Base-by-base conservation (phyloP, 2,113 vertebrate genomes). In the Cynopterus brachyotis region DNA sequence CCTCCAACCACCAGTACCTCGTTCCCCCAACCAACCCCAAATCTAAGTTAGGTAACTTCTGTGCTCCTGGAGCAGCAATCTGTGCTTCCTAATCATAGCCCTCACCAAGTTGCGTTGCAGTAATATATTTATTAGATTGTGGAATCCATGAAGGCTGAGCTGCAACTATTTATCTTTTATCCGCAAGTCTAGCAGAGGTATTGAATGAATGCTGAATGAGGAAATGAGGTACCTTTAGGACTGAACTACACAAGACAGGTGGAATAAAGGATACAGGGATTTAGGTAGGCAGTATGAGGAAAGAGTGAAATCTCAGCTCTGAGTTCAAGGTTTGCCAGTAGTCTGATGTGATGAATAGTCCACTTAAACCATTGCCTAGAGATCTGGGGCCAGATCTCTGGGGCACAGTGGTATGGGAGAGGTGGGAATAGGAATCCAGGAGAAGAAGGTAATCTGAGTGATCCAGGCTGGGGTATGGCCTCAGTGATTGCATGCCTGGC, bases 161-260 rank as follows among this genome's bases (percentile, higher is more conserved):
- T 89, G 55, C 28, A 55, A 62, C 50, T 62, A 26, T 95, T 84
- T 96, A 76, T 96, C 89, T 91, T 79, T 82, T 91, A 70, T 95
- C 28, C 67, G 55, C 72, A 88, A 42, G 62, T 40, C 53, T 72
- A 62, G 67, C 85, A 96, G 82, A 94, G 67, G 28, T 94, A 62
- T 92, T 75, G 50, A 91, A 47, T 91, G 69, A 96, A 91, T 95
- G 85, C 85, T 69, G 73, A 95, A 69, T 95, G 47, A 82, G 90
- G 75, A 73, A 91, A 81, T 66, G 73, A 97, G 45, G 30, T 78
- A 45, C 75, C 53, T 91, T 92, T 95, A 83, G 79, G 92, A 81
- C 73, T 47, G 69, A 95, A 67, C 81, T 42, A 22, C 32, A 78
- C 42, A 88, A 62, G 45, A 87, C 79, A 24, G 79, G 8, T 72